Conservation (phyloP, 1,140 invertebrate genomes). For the Zaprionus nigranus region DNA sequence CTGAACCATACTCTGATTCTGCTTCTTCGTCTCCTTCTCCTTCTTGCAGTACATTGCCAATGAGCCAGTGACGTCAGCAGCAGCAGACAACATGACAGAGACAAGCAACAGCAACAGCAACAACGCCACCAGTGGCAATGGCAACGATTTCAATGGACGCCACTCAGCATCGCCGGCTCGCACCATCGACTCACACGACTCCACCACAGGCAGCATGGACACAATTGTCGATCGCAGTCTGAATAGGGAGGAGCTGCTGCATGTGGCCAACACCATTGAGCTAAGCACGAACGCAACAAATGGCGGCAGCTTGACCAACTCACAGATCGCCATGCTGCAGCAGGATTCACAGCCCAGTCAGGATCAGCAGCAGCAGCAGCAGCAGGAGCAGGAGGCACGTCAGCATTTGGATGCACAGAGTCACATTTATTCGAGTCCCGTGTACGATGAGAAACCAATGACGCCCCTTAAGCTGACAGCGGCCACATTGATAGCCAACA, state of each 20-base stretch:
- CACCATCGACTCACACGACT: slow-evolving; percentile 81
- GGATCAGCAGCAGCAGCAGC: background rate
- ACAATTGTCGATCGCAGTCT: slow-evolving; percentile 79
- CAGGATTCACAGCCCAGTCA: slow-evolving; percentile 33
- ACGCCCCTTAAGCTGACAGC: slow-evolving; percentile 59
- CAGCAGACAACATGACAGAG: slow-evolving; percentile 51
- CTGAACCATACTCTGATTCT: background rate
- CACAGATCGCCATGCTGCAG: slow-evolving; percentile 72
- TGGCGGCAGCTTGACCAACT: slow-evolving; percentile 70
- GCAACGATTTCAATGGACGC: slow-evolving; percentile 55
- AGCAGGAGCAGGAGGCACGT: slow-evolving; percentile 38
- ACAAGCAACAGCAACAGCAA: slow-evolving; percentile 31
- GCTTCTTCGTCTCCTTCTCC: background rate
- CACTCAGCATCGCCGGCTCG: slow-evolving; percentile 80
- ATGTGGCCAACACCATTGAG: slow-evolving; percentile 62
- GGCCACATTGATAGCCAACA: slow-evolving; percentile 54
- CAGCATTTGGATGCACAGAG: slow-evolving; percentile 73
- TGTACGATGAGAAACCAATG: slow-evolving; percentile 75
- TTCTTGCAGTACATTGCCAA: slow-evolving; percentile 37
- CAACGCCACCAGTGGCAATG: background rate
- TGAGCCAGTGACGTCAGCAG: slow-evolving; percentile 49
- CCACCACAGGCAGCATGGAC: slow-evolving; percentile 79
- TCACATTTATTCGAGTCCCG: slow-evolving; percentile 83
- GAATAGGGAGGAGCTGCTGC: slow-evolving; percentile 67
- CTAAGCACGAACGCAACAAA: slow-evolving; percentile 74